These are phyloP conservation scores for Schizopygopsis pylzovi DNA, from an alignment of 2,797 vertebrate species.

Conservation along the genomic window DNA sequence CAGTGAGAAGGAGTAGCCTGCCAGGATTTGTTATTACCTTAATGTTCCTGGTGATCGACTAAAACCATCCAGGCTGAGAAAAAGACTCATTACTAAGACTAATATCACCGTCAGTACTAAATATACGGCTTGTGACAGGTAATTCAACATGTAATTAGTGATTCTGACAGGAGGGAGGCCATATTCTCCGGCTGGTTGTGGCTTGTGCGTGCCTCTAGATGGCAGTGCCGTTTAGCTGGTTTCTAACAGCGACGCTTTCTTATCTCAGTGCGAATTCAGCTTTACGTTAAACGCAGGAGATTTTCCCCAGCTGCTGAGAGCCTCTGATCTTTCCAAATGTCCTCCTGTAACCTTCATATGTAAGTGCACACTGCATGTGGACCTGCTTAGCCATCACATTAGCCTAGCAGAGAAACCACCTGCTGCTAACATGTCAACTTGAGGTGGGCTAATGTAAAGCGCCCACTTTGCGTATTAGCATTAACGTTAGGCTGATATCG, in stretches of 20 bases:
- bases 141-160: conserved; percentile 59
- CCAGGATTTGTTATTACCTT: conserved; percentile 56
- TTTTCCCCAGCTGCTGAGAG: conserved; percentile 33
- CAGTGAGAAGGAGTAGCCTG: conserved; percentile 44
- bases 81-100: conserved; percentile 62
- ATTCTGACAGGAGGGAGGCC: conserved; percentile 49
- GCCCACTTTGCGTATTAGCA: background rate
- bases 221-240: conserved; percentile 55
- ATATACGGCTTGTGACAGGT: conserved; percentile 53
- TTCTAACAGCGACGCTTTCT: background rate
- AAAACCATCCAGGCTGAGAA: conserved; percentile 49
- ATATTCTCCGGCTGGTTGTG: background rate
- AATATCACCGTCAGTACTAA: conserved; percentile 55
- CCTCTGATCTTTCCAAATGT: conserved; percentile 37
- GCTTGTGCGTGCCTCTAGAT: conserved; percentile 49
- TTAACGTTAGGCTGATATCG: background rate
- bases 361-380: conserved; percentile 29
- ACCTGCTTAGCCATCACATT: conserved; percentile 1
- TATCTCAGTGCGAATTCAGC: conserved; percentile 19
- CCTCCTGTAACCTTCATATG: conserved; percentile 40
- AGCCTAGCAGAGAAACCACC: background rate
- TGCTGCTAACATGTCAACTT: background rate
- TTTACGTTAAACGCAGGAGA: conserved; percentile 38
- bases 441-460: background rate
- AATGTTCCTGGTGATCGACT: conserved; percentile 56